Conservation (phyloP, 2,888 invertebrate genomes). For the Rhagonycha fulva region DNA sequence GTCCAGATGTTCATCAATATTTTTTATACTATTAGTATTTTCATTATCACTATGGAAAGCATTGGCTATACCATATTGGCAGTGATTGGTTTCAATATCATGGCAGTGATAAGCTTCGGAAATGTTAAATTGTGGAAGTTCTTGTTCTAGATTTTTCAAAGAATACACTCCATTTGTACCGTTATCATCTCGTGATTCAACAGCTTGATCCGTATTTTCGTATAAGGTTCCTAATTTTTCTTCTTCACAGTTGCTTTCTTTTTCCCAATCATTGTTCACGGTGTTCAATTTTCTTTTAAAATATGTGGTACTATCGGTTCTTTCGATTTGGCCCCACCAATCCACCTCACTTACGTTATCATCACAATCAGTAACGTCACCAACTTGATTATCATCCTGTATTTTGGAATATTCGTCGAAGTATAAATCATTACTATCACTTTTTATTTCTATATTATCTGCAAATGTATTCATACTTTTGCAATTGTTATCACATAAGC, state of each 20-base stretch:
- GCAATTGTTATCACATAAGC: background rate
- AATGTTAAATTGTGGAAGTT: background rate
- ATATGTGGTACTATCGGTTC: background rate
- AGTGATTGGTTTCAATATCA: background rate
- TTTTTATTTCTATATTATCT: background rate
- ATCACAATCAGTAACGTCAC: background rate
- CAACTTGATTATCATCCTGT: background rate
- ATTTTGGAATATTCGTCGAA: background rate
- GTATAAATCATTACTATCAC: background rate
- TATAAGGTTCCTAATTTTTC: background rate
- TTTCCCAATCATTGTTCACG: background rate
- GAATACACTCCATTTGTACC: background rate
- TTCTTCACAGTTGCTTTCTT: background rate
- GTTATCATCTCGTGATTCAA: background rate
- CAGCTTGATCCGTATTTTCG: background rate
- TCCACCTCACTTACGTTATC: constrained; percentile 18
- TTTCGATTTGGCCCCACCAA: constrained; percentile 14
- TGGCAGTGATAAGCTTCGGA: background rate
- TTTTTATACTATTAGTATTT: background rate
- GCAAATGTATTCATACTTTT: background rate
- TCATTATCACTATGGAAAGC: background rate
- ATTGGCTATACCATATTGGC: background rate
- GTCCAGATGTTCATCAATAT: background rate
- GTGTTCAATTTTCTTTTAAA: background rate
- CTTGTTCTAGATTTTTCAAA: background rate